Evolutionary conservation across 2,888 invertebrate genomes (phyloP), one percentile per base, ranked within the genome.

Genomic region (Drosophila helvetica): DNA sequence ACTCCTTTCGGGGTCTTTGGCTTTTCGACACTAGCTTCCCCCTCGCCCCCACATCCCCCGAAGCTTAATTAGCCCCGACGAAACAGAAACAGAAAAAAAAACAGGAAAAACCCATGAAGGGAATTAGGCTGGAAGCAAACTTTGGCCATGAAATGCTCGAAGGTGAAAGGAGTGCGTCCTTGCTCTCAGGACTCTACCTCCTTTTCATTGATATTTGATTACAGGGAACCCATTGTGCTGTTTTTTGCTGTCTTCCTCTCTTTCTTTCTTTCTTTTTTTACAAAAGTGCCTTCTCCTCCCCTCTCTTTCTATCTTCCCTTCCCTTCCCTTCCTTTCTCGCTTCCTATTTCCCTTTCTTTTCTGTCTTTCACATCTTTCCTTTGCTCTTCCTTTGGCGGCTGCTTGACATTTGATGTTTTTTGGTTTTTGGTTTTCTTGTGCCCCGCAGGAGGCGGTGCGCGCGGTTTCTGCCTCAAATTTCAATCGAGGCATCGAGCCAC

Each of bases 181-280:
- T 54, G 43, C n/a, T 46, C 47, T 54, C 25, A 22, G 46, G 9
- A 18, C 18, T 45, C 19, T 25, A 33, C 22, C 25, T 43, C 33
- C 66, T 59, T 69, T 77, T 77, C 82, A 85, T 82, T 85, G 82
- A 80, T 85, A 82, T 82, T 82, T 82, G 82, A 82, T 82, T 85
- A 80, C 78, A 51, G 45, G 27, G 59, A 59, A 69, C 72, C 81
- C 81, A 81, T 85, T 81, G 85, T 74, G 71, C n/a, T n/a, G n/a
- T n/a, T n/a, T n/a, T n/a, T n/a, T n/a, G n/a, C n/a, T 19, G 22
- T n/a, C 12, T 22, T 68, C n/a, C n/a, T n/a, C n/a, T n/a, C n/a
- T n/a, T n/a, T n/a, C n/a, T n/a, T n/a, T 50, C 81, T 61, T 77
- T 79, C 77, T 47, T 48, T 60, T 43, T 55, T 47, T 42, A n/a